phyloP scores from a whole-genome alignment of 2,797 vertebrate genomes.

The Silurus aristotelis region DNA sequence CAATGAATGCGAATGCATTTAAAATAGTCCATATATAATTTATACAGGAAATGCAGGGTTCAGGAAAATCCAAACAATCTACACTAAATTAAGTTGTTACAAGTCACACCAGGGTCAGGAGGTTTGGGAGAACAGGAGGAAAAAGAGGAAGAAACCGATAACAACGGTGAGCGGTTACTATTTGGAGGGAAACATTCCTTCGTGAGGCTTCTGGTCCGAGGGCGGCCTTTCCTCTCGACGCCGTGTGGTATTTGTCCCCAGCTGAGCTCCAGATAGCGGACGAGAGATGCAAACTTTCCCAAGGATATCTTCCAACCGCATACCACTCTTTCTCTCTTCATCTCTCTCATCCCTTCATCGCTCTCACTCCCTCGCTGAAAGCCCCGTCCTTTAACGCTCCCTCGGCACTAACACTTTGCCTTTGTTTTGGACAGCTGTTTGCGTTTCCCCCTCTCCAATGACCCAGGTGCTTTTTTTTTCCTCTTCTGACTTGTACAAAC shows the following conservation, averaged over 20 bases:
- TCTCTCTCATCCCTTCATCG: conserved; percentile 25
- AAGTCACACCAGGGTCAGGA: no score
- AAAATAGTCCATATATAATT: no score
- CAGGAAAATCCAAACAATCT: no score
- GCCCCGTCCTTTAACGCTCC: conserved; percentile 30
- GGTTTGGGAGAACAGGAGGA: no score
- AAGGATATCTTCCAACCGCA: conserved; percentile 78
- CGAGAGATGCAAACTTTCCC: conserved; percentile 82
- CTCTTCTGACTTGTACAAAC: conserved; percentile 42
- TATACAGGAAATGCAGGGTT: no score
- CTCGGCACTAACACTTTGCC: conserved; percentile 48
- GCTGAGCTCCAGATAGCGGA: conserved; percentile 75
- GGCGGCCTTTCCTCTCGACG: conserved; percentile 76
- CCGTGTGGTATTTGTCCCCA: conserved; percentile 82
- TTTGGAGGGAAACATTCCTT: conserved; percentile 81
- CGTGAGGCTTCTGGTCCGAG: conserved; percentile 67
- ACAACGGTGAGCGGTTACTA: conserved; percentile 77
- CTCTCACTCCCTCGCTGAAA: conserved; percentile 30
- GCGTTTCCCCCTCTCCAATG: conserved; percentile 54
- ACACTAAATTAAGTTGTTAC: no score
- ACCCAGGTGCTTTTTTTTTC: conserved; percentile 43
- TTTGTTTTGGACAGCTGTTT: conserved; percentile 55
- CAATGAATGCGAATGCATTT: no score
- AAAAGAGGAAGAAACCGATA: conserved; percentile 52
- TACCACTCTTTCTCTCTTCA: conserved; percentile 22